These are phyloP conservation scores for Lepilemur ruficaudatus DNA, from an alignment of 2,797 vertebrate genomes.

Conservation along the genomic window DNA sequence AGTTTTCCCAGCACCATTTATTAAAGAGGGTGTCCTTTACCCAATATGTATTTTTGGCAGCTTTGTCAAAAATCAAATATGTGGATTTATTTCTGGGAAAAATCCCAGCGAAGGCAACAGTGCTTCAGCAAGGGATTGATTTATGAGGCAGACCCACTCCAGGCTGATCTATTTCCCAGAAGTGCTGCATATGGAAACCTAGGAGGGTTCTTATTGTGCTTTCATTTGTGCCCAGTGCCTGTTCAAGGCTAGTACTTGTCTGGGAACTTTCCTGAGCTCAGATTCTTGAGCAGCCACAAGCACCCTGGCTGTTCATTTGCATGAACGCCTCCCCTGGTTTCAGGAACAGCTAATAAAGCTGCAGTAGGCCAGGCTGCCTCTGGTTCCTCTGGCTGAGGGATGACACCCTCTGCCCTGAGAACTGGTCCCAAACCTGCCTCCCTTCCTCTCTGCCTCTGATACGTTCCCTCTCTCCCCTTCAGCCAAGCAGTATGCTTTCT, in stretches of 20 bases:
- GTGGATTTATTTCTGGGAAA: not conserved
- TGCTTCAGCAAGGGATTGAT: not conserved
- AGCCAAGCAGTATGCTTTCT: not conserved
- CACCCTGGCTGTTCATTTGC: not conserved
- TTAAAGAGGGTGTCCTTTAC: not conserved
- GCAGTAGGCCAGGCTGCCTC: not conserved
- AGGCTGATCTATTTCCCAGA: not conserved
- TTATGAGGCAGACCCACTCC: not conserved
- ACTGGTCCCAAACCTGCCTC: not conserved
- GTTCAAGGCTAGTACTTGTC: not conserved
- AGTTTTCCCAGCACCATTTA: not conserved
- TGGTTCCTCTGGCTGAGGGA: not conserved
- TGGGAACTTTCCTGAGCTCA: not conserved
- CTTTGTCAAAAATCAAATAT: not conserved
- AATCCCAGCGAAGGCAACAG: not conserved
- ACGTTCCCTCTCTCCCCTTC: not conserved
- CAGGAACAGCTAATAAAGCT: not conserved
- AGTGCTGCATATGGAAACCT: not conserved
- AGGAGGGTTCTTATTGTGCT: fast-evolving
- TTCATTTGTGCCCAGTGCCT: not conserved
- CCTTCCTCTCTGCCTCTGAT: not conserved
- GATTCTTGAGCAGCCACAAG: not conserved
- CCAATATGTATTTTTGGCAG: not conserved
- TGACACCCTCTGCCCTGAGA: not conserved
- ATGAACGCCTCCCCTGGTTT: not conserved